These are phyloP conservation scores for Tanypteryx hageni DNA, from an alignment of 2,888 invertebrate species.

Conservation along the genomic window DNA sequence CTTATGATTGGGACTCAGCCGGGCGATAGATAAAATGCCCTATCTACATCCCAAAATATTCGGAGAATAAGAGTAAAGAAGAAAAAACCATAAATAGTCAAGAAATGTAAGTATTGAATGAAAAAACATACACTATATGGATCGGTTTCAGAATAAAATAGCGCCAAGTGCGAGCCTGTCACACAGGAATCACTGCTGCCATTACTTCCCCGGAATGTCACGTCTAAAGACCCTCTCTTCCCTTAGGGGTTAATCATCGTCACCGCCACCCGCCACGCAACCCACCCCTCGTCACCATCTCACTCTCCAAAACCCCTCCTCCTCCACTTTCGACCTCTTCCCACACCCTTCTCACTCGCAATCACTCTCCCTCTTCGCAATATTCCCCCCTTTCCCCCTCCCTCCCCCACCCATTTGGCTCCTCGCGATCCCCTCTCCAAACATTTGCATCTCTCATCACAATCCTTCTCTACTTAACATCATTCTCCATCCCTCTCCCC, in stretches of 20 bases:
- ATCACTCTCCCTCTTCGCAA: conserved; percentile 16
- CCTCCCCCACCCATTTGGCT: not conserved
- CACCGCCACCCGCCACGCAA: conserved; percentile 25
- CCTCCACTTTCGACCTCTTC: not conserved
- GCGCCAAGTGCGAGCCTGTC: conserved; percentile 12
- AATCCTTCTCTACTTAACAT: not conserved
- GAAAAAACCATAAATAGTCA: too few relatives aligned
- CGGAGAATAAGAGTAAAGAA: too few relatives aligned
- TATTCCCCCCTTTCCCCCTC: not conserved
- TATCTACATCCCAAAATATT: too few relatives aligned
- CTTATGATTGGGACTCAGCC: not conserved
- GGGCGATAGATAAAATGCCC: too few relatives aligned
- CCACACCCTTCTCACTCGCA: not conserved
- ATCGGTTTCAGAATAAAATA: conserved; percentile 7
- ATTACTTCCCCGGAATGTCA: conserved; percentile 56
- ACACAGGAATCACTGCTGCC: conserved; percentile 46
- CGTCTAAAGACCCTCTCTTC: conserved; percentile 51
- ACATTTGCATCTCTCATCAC: not conserved
- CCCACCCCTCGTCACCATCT: not conserved
- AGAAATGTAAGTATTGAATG: not conserved
- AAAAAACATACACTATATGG: not conserved
- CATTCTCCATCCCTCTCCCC: not conserved
- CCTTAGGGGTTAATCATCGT: conserved; percentile 57
- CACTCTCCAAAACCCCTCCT: not conserved
- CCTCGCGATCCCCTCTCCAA: not conserved